phyloP scores from a whole-genome alignment of 2,113 vertebrate species.

The Pica pica region DNA sequence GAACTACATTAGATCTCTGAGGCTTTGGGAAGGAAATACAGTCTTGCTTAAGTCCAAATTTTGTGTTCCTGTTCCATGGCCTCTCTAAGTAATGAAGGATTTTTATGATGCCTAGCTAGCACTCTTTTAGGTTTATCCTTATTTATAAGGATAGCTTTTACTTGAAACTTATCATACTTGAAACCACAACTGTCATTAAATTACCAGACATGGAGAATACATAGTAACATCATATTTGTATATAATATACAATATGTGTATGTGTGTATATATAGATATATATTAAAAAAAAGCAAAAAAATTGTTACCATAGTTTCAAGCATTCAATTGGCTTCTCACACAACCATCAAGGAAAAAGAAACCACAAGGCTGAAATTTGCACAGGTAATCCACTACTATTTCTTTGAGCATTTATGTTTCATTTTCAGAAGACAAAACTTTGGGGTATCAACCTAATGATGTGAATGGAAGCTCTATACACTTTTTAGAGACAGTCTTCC shows the following conservation, averaged over 20 bases:
- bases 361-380: neutral
- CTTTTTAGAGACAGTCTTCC: neutral
- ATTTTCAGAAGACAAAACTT: neutral
- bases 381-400: neutral
- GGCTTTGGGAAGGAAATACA: neutral
- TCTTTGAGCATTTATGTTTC: neutral
- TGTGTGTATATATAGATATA: neutral
- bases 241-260: neutral
- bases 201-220: neutral
- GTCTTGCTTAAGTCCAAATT: neutral
- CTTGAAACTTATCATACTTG: neutral
- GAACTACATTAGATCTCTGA: neutral
- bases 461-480: neutral
- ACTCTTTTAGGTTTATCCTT: neutral
- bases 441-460: neutral
- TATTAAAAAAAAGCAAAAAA: neutral
- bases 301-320: neutral
- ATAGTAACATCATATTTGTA: neutral
- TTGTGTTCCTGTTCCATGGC: neutral
- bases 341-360: neutral
- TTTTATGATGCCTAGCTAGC: neutral
- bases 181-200: neutral
- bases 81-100: neutral
- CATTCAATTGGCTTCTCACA: neutral
- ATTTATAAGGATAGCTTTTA: neutral